Conservation (phyloP, 2,113 vertebrate species). For the Tachuris rubrigastra region DNA sequence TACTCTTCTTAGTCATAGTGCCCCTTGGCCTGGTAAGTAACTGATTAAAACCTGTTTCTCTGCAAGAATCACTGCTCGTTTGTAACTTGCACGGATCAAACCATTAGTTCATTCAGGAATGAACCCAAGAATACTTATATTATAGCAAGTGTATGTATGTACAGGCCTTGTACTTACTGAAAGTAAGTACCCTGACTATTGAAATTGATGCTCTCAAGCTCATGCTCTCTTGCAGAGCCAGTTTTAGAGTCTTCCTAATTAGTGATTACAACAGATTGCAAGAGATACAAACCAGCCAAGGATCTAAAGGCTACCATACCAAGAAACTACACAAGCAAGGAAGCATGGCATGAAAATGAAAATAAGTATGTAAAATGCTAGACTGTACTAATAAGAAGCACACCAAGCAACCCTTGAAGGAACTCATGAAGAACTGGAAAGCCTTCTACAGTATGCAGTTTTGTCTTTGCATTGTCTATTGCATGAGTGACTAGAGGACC, state of each 20-base stretch:
- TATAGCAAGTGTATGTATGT: background rate
- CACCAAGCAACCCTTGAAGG: background rate
- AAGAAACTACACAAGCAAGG: background rate
- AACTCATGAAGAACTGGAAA: background rate
- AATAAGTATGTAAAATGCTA: background rate
- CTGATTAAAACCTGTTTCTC: background rate
- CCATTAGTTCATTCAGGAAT: background rate
- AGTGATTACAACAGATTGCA: background rate
- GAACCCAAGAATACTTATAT: background rate
- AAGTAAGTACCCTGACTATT: background rate
- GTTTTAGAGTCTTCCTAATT: background rate
- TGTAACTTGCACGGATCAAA: background rate
- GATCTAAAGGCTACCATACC: background rate
- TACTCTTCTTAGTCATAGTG: background rate
- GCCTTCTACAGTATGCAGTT: background rate
- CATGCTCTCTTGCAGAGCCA: background rate
- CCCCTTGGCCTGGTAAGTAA: background rate
- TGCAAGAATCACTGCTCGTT: background rate
- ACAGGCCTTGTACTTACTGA: background rate
- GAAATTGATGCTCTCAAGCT: background rate
- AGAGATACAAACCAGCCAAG: background rate
- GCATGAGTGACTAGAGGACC: background rate
- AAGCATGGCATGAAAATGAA: background rate
- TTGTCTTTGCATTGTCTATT: background rate
- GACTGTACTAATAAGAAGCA: background rate